Evolutionary conservation across 92 coral and sea anemone genomes (phyloP), one percentile per base, ranked within the genome.

Genomic region (Zoanthus sansibaricus): DNA sequence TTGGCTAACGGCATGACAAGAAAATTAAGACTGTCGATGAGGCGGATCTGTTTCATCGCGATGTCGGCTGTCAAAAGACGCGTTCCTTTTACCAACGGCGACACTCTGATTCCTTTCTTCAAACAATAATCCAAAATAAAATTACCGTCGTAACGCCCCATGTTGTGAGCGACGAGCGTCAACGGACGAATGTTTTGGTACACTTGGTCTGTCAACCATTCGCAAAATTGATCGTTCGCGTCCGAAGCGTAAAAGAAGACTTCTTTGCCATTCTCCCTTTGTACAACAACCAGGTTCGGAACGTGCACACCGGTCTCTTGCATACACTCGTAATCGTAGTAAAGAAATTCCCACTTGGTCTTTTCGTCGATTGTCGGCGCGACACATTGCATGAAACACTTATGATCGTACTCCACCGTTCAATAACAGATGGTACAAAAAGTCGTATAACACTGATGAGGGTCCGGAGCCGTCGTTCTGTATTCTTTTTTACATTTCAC

Each of bases 21-120:
- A 14, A 87, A 87, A n/a, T 76, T 77, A 11, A 78, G 49, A 46
- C 85, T 77, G 76, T 87, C 86, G 9, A 78, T 87, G 17, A 87
- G 67, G 52, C 48, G n/a, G 0, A 87, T 78, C 6, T 87, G 82
- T 15, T 52, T 3, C 33, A 45, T 78, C 12, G 42, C 20, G 20
- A 77, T 33, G 25, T 59, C 18, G 12, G 42, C 42, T 1, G 42
- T 3, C 8, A 87, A 31, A 11, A 87, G 33, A 31, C 77, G 77
- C 1, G 77, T 42, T 0, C 90, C 86, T 5, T 55, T 78, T 32
- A 64, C 67, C 1, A 77, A 76, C 1, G 71, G 42, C 62, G 74
- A 55, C 0, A 59, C 61, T 47, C 25, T 54, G 37, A 87, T 20
- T 10, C 90, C 84, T 8, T 87, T 18, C 0, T 68, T 21, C 71